Percentiles rank a stretch among this genome's conserved stretches.
These are phyloP conservation scores for Microcaecilia unicolor DNA, from an alignment of 2,797 vertebrate genomes.

Conservation along the genomic window DNA sequence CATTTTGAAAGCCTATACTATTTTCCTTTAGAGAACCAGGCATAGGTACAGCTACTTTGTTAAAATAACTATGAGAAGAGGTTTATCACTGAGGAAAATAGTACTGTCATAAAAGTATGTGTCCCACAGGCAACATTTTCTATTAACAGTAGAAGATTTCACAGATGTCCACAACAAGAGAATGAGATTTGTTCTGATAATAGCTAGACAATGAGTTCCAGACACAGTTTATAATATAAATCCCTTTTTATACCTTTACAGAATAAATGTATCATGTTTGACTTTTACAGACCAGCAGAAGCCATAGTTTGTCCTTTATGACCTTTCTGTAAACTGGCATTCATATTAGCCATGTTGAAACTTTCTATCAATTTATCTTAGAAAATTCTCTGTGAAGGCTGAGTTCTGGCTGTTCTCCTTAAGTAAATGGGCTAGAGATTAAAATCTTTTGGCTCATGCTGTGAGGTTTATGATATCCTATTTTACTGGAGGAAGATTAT, in stretches of 20 bases:
- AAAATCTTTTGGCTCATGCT: too few relatives aligned
- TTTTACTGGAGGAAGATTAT: too few relatives aligned
- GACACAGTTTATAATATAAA: conserved; percentile 21
- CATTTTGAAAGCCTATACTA: conserved; percentile 20
- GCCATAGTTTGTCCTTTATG: neutral
- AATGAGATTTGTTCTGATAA: conserved; percentile 33
- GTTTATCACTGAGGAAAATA: conserved; percentile 38
- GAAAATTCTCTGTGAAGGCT: too few relatives aligned
- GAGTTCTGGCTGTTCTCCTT: too few relatives aligned
- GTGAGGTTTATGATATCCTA: too few relatives aligned
- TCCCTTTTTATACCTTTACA: conserved; percentile 18
- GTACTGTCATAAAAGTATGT: conserved; percentile 24
- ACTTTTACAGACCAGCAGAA: conserved; percentile 23
- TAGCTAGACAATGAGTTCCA: conserved; percentile 24
- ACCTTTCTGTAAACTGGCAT: conserved; percentile 14
- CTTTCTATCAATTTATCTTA: too few relatives aligned
- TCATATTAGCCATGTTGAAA: too few relatives aligned
- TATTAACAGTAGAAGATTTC: conserved; percentile 45
- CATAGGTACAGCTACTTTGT: conserved; percentile 31
- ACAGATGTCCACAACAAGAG: conserved; percentile 32
- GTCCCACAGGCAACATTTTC: conserved; percentile 41
- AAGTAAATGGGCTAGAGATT: too few relatives aligned
- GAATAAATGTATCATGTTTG: conserved; percentile 15
- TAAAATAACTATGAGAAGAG: conserved; percentile 40
- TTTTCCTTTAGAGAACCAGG: conserved; percentile 14